phyloP scores from a whole-genome alignment of 2,888 invertebrate genomes.

The Lepidocyrtoides sp. region DNA sequence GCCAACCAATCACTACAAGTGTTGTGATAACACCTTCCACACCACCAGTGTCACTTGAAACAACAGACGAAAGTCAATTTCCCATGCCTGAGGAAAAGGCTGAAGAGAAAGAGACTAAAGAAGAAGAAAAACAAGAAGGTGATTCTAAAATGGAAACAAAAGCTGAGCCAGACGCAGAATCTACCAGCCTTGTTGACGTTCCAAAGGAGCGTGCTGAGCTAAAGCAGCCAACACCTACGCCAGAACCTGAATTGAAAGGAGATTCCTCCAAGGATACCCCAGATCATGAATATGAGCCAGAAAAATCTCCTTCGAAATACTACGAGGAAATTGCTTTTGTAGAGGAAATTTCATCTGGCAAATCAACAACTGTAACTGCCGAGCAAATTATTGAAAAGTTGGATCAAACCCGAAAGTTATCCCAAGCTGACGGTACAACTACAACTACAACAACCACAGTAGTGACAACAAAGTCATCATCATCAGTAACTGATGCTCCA shows the following conservation, averaged over 20 bases:
- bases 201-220: constrained; percentile 60
- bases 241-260: constrained; percentile 63
- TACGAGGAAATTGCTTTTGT: constrained; percentile 73
- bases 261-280: constrained; percentile 54
- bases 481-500: constrained; percentile 44
- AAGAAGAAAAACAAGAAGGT: constrained; percentile 38
- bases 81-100: constrained; percentile 45
- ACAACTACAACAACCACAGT: neutral
- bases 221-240: constrained; percentile 42
- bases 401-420: constrained; percentile 46
- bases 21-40: constrained; percentile 81
- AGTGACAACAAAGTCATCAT: neutral
- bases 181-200: constrained; percentile 32
- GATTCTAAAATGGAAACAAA: neutral
- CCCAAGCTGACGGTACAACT: neutral
- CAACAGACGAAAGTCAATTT: constrained; percentile 59
- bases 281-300: constrained; percentile 42
- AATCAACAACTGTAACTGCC: constrained; percentile 29
- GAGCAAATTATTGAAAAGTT: constrained; percentile 57
- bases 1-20: constrained; percentile 57
- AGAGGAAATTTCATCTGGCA: constrained; percentile 43
- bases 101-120: constrained; percentile 15
- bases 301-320: constrained; percentile 56
- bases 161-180: neutral
- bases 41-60: constrained; percentile 66